Conservation (phyloP, 2,888 invertebrate species). For the Harpalus rufipes region DNA sequence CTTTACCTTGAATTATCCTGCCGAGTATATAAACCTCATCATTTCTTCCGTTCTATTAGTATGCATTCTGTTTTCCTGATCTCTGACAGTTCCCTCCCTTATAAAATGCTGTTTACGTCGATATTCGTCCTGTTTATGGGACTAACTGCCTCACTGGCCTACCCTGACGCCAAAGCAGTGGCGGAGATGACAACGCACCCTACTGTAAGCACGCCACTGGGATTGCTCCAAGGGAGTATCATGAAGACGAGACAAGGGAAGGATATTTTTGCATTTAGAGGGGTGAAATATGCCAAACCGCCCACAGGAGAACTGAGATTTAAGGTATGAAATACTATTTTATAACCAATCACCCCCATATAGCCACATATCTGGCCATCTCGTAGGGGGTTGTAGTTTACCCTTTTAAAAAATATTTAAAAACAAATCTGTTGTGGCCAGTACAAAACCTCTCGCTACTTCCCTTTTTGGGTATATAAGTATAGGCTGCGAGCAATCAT, state of each 20-base stretch:
- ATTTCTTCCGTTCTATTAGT: neutral
- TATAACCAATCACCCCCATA: no score
- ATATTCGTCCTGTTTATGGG: constrained; percentile 64
- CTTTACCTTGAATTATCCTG: constrained; percentile 18
- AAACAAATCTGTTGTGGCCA: no score
- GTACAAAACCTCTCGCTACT: no score
- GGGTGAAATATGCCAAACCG: constrained; percentile 75
- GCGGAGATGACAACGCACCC: constrained; percentile 70
- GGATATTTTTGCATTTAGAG: constrained; percentile 73
- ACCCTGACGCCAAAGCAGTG: constrained; percentile 69
- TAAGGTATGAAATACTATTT: no score
- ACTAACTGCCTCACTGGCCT: neutral
- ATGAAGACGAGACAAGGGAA: constrained; percentile 72
- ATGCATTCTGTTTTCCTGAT: neutral
- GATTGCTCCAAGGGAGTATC: constrained; percentile 72
- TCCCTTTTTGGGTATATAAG: no score
- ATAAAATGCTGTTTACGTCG: constrained; percentile 35
- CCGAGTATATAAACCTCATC: neutral
- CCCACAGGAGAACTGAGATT: constrained; percentile 75
- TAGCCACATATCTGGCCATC: no score
- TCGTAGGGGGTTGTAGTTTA: no score
- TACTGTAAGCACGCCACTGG: constrained; percentile 71
- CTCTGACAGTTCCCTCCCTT: no score
- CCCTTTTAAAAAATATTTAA: no score
- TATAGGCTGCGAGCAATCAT: no score